Conservation (phyloP, 53 echinoderm and acorn worm species). For the Actinopyga echinites region DNA sequence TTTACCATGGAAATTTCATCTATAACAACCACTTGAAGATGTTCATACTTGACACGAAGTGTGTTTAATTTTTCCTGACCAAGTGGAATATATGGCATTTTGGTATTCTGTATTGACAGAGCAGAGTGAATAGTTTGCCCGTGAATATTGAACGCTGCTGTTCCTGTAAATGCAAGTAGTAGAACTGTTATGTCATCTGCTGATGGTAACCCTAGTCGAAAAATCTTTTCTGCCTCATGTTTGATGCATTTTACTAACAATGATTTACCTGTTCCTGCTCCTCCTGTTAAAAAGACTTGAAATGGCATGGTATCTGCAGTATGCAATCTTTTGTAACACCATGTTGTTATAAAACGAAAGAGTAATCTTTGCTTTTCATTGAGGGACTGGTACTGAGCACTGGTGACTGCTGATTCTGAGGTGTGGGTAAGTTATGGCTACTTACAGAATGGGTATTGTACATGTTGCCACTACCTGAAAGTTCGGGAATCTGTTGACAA, state of each 20-base stretch:
- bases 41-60: slow-evolving; percentile 20
- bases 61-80: slow-evolving; percentile 31
- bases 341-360: background rate
- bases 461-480: too few relatives aligned
- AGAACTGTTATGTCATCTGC: slow-evolving; percentile 31
- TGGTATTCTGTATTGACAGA: background rate
- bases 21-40: slow-evolving; percentile 36
- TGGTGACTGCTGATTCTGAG: too few relatives aligned
- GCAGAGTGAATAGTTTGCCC: slow-evolving; percentile 51
- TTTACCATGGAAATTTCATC: slow-evolving; percentile 58
- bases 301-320: slow-evolving; percentile 25
- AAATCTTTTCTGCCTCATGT: slow-evolving; percentile 23
- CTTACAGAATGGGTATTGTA: too few relatives aligned
- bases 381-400: background rate
- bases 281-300: slow-evolving; percentile 61
- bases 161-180: slow-evolving; percentile 48
- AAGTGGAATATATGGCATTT: slow-evolving; percentile 44
- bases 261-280: slow-evolving; percentile 59
- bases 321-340: background rate
- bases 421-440: too few relatives aligned
- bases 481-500: too few relatives aligned
- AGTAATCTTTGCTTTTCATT: background rate
- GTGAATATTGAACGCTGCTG: slow-evolving; percentile 53
- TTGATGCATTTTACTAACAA: slow-evolving; percentile 30
- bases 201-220: background rate